These are phyloP conservation scores for Andrena cerasifolii DNA, from an alignment of 1,140 invertebrate species.

Conservation along the genomic window DNA sequence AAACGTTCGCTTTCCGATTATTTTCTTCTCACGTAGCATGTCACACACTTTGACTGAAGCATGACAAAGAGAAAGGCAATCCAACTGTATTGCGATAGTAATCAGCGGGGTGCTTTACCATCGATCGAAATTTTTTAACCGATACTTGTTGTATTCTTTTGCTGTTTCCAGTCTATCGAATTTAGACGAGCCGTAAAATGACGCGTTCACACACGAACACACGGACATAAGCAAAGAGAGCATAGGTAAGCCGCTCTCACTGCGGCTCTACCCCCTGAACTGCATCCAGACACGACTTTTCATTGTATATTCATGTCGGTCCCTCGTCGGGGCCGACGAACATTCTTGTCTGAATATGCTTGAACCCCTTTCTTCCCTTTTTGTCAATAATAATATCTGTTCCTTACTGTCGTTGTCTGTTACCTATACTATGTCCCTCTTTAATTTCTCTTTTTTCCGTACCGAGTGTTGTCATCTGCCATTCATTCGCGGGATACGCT, in stretches of 20 bases:
- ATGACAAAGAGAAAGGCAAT: conserved; percentile 40
- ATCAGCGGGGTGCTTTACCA: conserved; percentile 22
- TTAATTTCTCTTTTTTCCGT: background rate
- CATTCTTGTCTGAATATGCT: conserved; percentile 13
- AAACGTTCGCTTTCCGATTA: conserved; percentile 29
- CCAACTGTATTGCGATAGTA: conserved; percentile 14
- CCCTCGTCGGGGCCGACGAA: conserved; percentile 19
- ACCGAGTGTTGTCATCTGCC: background rate
- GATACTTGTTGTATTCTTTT: conserved; percentile 63
- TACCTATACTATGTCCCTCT: too few species aligned
- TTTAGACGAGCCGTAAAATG: conserved; percentile 77
- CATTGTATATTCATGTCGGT: conserved; percentile 61
- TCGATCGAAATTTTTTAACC: conserved; percentile 45
- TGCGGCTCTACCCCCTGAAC: conserved; percentile 57
- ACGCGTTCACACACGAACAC: conserved; percentile 68
- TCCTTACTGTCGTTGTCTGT: too few species aligned
- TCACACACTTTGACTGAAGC: conserved; percentile 43
- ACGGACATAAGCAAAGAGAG: conserved; percentile 65
- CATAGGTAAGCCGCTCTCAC: conserved; percentile 67
- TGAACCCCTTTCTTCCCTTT: background rate
- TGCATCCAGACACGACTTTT: conserved; percentile 52
- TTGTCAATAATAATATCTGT: background rate
- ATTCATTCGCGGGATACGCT: background rate
- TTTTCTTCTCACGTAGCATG: conserved; percentile 52
- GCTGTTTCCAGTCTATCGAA: conserved; percentile 79